Evolutionary conservation across 2,113 vertebrate genomes (phyloP), one percentile per base, ranked within the genome.

Genomic region (Chaenocephalus aceratus): DNA sequence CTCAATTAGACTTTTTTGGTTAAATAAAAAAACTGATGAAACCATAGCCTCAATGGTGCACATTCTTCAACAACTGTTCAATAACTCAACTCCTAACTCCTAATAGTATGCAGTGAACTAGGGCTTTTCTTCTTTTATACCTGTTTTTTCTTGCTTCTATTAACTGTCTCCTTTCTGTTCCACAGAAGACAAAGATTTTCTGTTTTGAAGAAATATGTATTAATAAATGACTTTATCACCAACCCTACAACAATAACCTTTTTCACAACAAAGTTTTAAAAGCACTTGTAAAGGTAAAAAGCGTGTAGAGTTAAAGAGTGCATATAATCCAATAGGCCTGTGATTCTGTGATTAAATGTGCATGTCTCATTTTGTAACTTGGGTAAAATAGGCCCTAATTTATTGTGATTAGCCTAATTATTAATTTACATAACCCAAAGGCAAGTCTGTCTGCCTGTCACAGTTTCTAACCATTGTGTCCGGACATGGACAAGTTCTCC

Each of bases 331-430:
- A 51, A 64, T 52, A 72, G 36, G 36, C 36, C 36, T 6, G 7
- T 79, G 77, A 23, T 63, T 6, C 23, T 21, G 0, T 34, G 21
- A 66, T 53, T 59, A 60, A 73, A 60, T 73, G 21, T 34, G 16
- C 15, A 45, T 44, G 60, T 59, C 8, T 66, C 15, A 52, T 60
- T 80, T 58, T 53, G 15, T 26, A 30, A 10, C 26, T 58, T 52
- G 16, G 57, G 48, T 13, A 48, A 69, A 8, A 21, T 10, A 45
- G 49, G 62, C 54, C 48, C 36, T 67, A 11, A 54, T 69, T 62
- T 14, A 14, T 61, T 61, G 77, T 72, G 56, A 36, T 23, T 9
- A 53, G 16, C 23, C 72, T 15, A 57, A 51, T 83, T 77, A 72
- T 66, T 54, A 16, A 73, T 62, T 16, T 30, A 30, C 30, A 30